Evolutionary conservation across 2,888 invertebrate species (phyloP), one percentile per base, ranked within the genome.

Genomic region (Protodeltote pygarga): DNA sequence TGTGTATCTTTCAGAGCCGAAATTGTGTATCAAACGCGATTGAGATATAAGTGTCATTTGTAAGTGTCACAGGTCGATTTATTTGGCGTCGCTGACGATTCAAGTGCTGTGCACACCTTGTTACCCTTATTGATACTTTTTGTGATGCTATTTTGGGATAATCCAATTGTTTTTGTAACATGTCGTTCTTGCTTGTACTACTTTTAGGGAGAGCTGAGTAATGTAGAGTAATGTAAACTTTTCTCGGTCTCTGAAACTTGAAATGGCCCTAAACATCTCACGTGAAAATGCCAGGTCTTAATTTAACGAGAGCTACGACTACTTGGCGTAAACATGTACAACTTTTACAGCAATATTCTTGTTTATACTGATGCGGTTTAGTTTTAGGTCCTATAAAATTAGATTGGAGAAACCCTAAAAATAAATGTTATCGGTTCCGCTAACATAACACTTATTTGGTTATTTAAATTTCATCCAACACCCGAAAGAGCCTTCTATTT

Each of bases 11-110:
- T 44, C 31, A 16, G 44, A 47, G 45, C 45, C 50, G 41, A 54
- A 57, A 64, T 59, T 65, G 58, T 51, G 41, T 64, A 64, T 58
- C 63, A 51, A 65, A 54, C 33, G 20, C 54, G 48, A 71, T 60
- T 62, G 65, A 69, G 54, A 59, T 65, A 69, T 59, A 63, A 61
- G 60, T 46, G 49, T 60, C 63, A 55, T 73, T 71, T 66, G 55
- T 54, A 52, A 66, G 49, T 58, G 62, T 61, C 69, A 58, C 29
- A 20, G 41, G 33, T 11, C 51, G 24, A 68, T 65, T 65, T 48
- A 55, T 69, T 62, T 45, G 35, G 49, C 34, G 31, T 21, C 34
- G 37, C 41, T 46, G 47, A 53, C 33, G 52, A 20, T 10, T 54
- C 32, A 23, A 70, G 68, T 34, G 60, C 48, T 60, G 16, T 50